Evolutionary conservation across 2,797 vertebrate genomes (phyloP).

Genomic region (Notolepis coatsorum): DNA sequence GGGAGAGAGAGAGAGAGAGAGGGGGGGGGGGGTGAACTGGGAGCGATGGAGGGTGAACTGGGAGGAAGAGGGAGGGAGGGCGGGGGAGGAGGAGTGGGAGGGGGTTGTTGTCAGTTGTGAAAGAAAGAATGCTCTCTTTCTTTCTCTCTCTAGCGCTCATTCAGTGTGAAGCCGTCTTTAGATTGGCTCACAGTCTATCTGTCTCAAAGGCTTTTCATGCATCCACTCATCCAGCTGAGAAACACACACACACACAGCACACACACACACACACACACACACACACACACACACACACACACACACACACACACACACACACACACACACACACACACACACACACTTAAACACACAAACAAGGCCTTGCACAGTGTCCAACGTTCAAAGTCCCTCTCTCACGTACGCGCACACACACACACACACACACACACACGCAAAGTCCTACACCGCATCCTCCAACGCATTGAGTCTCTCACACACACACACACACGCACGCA

Average conservation of each 20-base stretch:
- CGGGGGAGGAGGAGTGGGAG: slow-evolving; percentile 7
- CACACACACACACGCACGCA: no score
- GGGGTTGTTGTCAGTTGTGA: slow-evolving; percentile 58
- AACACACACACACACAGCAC: not conserved
- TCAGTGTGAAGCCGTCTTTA: slow-evolving; percentile 68
- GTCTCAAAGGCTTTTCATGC: slow-evolving; percentile 78
- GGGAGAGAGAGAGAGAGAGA: slow-evolving; percentile 28
- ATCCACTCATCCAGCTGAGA: slow-evolving; percentile 72
- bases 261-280: not conserved
- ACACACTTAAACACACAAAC: slow-evolving; percentile 38
- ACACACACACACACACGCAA: no score
- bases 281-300: not conserved
- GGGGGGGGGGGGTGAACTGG: slow-evolving; percentile 57
- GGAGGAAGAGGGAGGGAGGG: slow-evolving; percentile 4
- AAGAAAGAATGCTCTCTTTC: slow-evolving; percentile 72
- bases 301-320: not conserved
- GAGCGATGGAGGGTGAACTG: slow-evolving; percentile 53
- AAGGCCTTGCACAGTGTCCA: no score
- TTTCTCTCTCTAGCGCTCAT: slow-evolving; percentile 60
- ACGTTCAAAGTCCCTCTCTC: no score
- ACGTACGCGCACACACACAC: no score
- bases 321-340: slow-evolving; percentile 19
- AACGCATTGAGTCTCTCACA: no score
- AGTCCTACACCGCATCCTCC: no score
- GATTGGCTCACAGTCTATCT: slow-evolving; percentile 72